Percentiles rank a stretch among this genome's conserved stretches.
phyloP scores from a whole-genome alignment of 2,113 vertebrate genomes.

The Aldabrachelys gigantea region DNA sequence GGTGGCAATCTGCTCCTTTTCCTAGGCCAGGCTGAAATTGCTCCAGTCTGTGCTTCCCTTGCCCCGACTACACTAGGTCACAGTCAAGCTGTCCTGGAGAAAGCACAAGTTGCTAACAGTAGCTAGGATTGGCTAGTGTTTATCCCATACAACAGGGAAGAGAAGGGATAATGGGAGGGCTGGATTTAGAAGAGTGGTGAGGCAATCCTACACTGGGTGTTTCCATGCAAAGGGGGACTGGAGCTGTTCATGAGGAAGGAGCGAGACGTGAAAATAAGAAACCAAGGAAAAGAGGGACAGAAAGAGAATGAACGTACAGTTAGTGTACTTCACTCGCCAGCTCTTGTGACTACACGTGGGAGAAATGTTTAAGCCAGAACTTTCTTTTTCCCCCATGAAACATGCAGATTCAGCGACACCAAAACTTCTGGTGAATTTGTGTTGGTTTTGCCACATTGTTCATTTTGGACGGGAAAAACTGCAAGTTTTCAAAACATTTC shows the following conservation, averaged over 20 bases:
- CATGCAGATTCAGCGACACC: too few relatives aligned
- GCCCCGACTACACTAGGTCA: neutral
- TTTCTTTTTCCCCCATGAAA: too few relatives aligned
- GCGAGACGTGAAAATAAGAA: neutral
- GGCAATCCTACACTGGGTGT: neutral
- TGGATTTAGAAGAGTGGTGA: neutral
- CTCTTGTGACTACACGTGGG: neutral
- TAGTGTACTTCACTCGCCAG: neutral
- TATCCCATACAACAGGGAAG: neutral
- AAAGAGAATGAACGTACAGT: neutral
- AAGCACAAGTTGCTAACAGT: too few relatives aligned
- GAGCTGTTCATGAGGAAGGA: neutral
- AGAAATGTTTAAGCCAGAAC: too few relatives aligned
- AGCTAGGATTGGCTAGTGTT: too few relatives aligned
- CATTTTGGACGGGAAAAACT: too few relatives aligned
- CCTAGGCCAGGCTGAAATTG: neutral
- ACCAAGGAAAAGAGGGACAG: neutral
- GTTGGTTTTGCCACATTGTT: too few relatives aligned
- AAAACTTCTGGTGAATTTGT: too few relatives aligned
- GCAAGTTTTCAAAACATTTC: too few relatives aligned
- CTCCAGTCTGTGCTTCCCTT: too few relatives aligned
- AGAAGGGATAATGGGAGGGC: accelerated
- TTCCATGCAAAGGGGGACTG: neutral
- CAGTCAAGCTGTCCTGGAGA: too few relatives aligned
- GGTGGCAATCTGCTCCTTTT: neutral